Conservation (phyloP, 2,797 vertebrate species). For the Alosa sapidissima region DNA sequence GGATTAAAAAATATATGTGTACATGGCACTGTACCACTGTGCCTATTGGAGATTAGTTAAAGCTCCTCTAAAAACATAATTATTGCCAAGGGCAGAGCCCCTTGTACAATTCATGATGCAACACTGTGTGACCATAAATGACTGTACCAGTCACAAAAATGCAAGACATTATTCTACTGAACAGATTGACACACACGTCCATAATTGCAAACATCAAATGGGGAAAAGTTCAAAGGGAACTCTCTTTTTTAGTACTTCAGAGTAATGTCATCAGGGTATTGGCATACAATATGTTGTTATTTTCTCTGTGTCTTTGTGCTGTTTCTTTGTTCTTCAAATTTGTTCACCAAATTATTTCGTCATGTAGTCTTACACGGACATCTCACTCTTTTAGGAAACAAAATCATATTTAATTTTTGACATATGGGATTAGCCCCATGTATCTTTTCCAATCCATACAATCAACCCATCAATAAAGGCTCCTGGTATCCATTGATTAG, state of each 20-base stretch:
- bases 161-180: not conserved
- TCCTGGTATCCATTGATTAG: not conserved
- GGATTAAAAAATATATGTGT: constrained; percentile 32
- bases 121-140: not conserved
- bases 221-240: not conserved
- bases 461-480: not conserved
- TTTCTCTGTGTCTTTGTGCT: not conserved
- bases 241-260: not conserved
- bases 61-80: constrained; percentile 38
- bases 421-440: not conserved
- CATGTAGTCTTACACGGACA: not conserved
- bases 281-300: not conserved
- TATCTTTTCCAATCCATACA: constrained; percentile 9
- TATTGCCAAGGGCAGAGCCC: not conserved
- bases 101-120: not conserved
- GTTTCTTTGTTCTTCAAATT: not conserved
- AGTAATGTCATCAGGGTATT: not conserved
- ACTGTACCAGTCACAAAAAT: not conserved
- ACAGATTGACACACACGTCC: not conserved
- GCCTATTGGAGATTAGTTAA: constrained; percentile 45
- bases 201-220: constrained; percentile 27
- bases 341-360: not conserved
- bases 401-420: not conserved
- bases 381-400: not conserved
- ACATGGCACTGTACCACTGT: not conserved